These are phyloP conservation scores for Lycia hirtaria DNA, from an alignment of 2,888 invertebrate species.

Conservation along the genomic window DNA sequence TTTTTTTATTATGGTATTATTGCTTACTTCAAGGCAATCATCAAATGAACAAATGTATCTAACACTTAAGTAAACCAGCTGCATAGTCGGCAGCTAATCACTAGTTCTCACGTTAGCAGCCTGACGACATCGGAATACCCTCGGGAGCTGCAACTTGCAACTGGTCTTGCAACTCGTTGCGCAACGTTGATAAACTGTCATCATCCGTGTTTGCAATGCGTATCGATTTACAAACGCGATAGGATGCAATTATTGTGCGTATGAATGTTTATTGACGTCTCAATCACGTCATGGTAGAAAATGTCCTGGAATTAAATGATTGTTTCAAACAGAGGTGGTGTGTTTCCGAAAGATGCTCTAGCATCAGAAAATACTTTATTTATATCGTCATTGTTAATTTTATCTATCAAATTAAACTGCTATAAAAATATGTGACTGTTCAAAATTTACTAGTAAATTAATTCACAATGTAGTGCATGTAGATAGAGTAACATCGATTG, in stretches of 20 bases:
- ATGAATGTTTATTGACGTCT: background rate
- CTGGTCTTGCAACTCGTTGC: background rate
- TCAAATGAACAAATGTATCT: background rate
- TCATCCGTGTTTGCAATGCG: slow-evolving; percentile 33
- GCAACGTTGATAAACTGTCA: slow-evolving; percentile 5
- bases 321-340: too few relatives aligned
- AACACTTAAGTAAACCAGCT: background rate
- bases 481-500: background rate
- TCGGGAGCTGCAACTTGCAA: slow-evolving; percentile 16
- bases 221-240: slow-evolving; percentile 39
- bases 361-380: too few relatives aligned
- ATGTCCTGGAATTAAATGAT: too few relatives aligned
- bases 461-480: too few relatives aligned
- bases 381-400: too few relatives aligned
- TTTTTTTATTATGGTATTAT: too few relatives aligned
- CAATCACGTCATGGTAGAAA: background rate
- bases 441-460: too few relatives aligned
- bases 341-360: too few relatives aligned
- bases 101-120: slow-evolving; percentile 13
- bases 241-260: slow-evolving; percentile 26
- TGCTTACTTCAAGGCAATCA: background rate
- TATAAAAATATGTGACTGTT: too few relatives aligned
- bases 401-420: too few relatives aligned
- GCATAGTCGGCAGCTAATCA: slow-evolving; percentile 7
- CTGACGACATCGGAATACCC: slow-evolving; percentile 15